A percentile compares a stretch with the other conserved stretches of the same genome.
Conservation (phyloP, 2,888 invertebrate species). For the Xanthia togata region DNA sequence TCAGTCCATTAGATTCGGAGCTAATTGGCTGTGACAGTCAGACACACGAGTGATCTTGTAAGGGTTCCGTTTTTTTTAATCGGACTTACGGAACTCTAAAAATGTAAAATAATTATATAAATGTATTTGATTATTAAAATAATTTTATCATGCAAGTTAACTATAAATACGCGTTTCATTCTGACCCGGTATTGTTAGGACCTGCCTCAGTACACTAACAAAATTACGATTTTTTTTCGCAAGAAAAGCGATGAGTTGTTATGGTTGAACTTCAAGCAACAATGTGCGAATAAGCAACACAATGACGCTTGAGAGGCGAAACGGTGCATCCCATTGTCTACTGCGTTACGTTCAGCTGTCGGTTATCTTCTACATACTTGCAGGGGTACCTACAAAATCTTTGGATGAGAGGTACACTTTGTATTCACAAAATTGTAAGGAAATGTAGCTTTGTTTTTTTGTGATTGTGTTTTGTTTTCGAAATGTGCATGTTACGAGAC, state of each 20-base stretch:
- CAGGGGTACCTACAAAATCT: slow-evolving; percentile 7
- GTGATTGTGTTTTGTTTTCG: background rate
- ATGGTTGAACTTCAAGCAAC: slow-evolving; percentile 19
- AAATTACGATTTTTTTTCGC: background rate
- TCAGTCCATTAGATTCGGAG: too few species aligned
- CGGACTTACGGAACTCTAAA: too few species aligned
- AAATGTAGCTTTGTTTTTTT: background rate
- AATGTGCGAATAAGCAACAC: slow-evolving; percentile 26
- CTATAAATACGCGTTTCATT: too few species aligned
- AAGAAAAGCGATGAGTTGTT: slow-evolving; percentile 16
- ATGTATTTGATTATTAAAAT: too few species aligned
- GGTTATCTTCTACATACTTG: slow-evolving; percentile 18
- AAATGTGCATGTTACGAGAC: background rate
- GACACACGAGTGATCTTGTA: too few species aligned
- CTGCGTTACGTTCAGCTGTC: background rate
- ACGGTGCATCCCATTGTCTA: slow-evolving; percentile 31
- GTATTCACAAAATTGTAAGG: slow-evolving; percentile 8
- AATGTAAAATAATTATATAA: too few species aligned
- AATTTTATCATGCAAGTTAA: too few species aligned
- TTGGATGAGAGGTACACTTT: slow-evolving; percentile 2
- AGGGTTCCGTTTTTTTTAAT: too few species aligned
- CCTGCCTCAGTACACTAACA: background rate
- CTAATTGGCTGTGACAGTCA: too few species aligned
- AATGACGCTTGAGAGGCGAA: slow-evolving; percentile 25
- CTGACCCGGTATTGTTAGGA: too few species aligned